These are phyloP conservation scores for Perognathus longimembris DNA, from an alignment of 2,113 vertebrate species.

Conservation along the genomic window DNA sequence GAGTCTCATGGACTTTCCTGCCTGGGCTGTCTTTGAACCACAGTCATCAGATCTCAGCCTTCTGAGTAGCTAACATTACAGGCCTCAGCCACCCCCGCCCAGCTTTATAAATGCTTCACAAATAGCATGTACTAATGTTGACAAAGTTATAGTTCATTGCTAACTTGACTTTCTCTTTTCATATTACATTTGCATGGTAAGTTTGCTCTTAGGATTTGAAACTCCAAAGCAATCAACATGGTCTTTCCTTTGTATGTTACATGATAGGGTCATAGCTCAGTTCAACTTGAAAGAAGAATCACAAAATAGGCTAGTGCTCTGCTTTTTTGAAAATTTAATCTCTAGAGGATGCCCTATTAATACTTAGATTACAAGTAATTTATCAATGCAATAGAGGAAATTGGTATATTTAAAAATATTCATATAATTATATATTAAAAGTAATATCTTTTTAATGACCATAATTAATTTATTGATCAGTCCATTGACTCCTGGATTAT, in stretches of 20 bases:
- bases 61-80: too few relatives aligned
- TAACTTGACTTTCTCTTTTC: not conserved
- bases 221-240: not conserved
- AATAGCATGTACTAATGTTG: not conserved
- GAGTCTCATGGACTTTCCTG: too few relatives aligned
- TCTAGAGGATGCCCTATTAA: not conserved
- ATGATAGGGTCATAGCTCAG: not conserved
- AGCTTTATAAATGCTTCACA: too few relatives aligned
- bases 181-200: not conserved
- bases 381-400: not conserved
- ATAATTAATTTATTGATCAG: not conserved
- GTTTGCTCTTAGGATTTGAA: not conserved
- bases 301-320: not conserved
- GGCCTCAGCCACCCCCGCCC: too few relatives aligned
- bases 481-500: not conserved
- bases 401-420: not conserved
- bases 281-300: not conserved
- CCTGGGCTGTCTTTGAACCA: too few relatives aligned
- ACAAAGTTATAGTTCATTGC: not conserved
- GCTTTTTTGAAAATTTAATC: not conserved
- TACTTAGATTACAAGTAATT: not conserved
- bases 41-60: too few relatives aligned
- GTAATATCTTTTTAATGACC: not conserved
- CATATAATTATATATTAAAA: slow-evolving; percentile 8
- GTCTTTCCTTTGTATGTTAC: not conserved